phyloP scores from a whole-genome alignment of 2,113 vertebrate genomes.

The Stigmatopora nigra region DNA sequence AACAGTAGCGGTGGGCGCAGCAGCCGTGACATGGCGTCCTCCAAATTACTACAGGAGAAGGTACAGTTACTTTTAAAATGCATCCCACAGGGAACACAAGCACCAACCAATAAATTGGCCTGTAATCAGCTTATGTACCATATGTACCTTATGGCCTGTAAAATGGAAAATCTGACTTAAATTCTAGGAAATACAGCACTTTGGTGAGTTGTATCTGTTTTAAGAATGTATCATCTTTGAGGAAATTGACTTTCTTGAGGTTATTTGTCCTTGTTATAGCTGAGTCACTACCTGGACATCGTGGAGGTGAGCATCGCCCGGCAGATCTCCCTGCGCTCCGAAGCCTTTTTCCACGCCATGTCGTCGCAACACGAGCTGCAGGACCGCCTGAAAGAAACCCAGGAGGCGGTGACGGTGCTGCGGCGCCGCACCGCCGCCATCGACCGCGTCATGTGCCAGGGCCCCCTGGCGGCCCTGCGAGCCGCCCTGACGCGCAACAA shows the following conservation, averaged over 20 bases:
- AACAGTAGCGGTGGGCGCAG: constrained; percentile 84
- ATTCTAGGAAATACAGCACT: no score
- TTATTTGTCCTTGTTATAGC: constrained; percentile 34
- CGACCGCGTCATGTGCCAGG: constrained; percentile 87
- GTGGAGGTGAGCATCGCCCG: constrained; percentile 98
- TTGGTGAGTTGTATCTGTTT: no score
- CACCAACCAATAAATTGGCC: no score
- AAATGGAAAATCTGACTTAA: no score
- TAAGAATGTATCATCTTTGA: no score
- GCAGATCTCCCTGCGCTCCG: constrained; percentile 96
- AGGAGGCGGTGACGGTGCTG: constrained; percentile 83
- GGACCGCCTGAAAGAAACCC: constrained; percentile 92
- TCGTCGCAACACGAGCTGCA: constrained; percentile 97
- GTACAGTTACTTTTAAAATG: no score
- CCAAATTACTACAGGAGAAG: constrained; percentile 95
- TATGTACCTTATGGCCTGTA: no score
- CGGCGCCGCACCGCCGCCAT: constrained; percentile 84
- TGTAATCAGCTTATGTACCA: no score
- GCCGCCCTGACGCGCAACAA: constrained; percentile 83
- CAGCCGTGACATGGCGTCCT: constrained; percentile 85
- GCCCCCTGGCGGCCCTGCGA: constrained; percentile 81
- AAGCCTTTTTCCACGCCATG: constrained; percentile 99
- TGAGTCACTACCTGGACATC: constrained; percentile 98
- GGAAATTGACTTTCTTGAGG: no score
- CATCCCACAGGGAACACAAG: no score